Conservation (phyloP, 2,888 invertebrate genomes). For the Latrodectus elegans region DNA sequence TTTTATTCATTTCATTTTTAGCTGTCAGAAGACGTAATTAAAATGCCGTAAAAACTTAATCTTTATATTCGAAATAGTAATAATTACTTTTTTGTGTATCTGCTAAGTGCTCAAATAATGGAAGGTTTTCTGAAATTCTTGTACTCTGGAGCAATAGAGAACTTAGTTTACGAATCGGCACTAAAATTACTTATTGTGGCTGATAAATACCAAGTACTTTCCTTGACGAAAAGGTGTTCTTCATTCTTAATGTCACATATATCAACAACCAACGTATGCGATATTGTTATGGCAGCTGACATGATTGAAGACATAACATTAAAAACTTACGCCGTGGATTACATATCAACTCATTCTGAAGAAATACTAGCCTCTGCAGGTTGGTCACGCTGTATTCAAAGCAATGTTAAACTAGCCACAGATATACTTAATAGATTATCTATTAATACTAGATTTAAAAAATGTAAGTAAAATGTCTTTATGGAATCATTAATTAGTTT, state of each 20-base stretch:
- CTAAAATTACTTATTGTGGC: background rate
- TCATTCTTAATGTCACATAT: background rate
- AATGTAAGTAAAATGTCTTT: too few relatives aligned
- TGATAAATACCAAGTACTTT: background rate
- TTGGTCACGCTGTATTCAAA: background rate
- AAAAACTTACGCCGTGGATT: background rate
- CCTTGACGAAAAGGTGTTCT: background rate
- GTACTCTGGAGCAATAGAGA: background rate
- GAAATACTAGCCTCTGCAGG: background rate
- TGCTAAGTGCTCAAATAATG: background rate
- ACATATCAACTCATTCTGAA: background rate
- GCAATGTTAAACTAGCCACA: background rate
- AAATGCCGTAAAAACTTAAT: too few relatives aligned
- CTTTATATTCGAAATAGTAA: too few relatives aligned
- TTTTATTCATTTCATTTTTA: too few relatives aligned
- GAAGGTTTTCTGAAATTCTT: background rate
- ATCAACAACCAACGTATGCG: constrained; percentile 2
- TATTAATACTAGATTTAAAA: too few relatives aligned
- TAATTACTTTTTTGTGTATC: too few relatives aligned
- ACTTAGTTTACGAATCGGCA: background rate
- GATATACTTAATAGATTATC: too few relatives aligned
- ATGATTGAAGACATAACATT: background rate
- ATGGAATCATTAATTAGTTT: too few relatives aligned
- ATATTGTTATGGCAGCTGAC: background rate
- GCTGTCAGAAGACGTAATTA: too few relatives aligned